Conservation (phyloP, 1,140 invertebrate genomes). For the Akabosia matsudoensis region DNA sequence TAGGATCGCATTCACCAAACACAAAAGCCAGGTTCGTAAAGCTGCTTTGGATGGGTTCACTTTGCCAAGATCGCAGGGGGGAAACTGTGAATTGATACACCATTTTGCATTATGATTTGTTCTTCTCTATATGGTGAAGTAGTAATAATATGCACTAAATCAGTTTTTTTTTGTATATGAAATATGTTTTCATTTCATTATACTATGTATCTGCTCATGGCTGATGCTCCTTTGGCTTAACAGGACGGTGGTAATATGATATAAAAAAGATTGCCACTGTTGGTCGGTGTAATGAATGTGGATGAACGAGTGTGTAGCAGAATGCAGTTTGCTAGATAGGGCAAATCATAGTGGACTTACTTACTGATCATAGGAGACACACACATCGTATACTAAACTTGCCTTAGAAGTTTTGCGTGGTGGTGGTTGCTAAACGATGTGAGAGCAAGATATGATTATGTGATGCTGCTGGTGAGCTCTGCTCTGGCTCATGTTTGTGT, state of each 20-base stretch:
- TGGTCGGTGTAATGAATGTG: conserved; percentile 1
- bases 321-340: background rate
- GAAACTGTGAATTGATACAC: background rate
- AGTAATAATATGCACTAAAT: background rate
- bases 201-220: background rate
- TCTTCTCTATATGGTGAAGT: background rate
- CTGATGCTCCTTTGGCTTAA: background rate
- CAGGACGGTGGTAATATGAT: background rate
- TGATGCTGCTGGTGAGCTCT: conserved; percentile 6
- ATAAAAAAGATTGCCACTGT: background rate
- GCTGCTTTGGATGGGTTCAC: conserved; percentile 10
- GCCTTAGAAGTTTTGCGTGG: background rate
- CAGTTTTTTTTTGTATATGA: background rate
- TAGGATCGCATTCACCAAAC: background rate
- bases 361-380: background rate
- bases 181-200: background rate
- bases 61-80: conserved; percentile 13
- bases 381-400: background rate
- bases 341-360: background rate
- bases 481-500: background rate
- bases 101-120: background rate
- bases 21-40: background rate
- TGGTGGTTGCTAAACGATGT: conserved; percentile 4
- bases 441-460: conserved; percentile 25
- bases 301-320: background rate